Base-by-base conservation (phyloP, 1,140 invertebrate species). In the Cotesia typhae region DNA sequence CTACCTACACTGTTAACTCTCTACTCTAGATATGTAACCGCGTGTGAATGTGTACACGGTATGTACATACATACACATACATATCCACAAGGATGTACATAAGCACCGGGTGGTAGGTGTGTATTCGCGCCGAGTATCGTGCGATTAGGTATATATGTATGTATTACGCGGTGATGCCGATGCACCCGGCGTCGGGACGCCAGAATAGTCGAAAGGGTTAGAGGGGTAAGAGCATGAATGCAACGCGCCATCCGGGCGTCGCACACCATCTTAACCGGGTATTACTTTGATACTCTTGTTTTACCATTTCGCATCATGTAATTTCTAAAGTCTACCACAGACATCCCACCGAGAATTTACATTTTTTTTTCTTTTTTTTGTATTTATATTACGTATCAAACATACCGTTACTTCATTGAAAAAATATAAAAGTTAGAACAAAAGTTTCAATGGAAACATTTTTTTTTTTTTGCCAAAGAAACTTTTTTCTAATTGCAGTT, bases 141-240 rank as follows among this genome's bases (percentile, higher is more conserved):
- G 47, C 66, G 66, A 67, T 67, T 67, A 67, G 66, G 20, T 67
- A 55, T 67, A 28, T 67, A 67, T 67, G 52, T 67, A 55, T 67
- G 53, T 41, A 38, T 37, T 47, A 28, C 20, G 20, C 36, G 38
- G 66, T 51, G 20, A 7, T 67, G 66, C 51, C 66, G 51, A 67
- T 67, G 66, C 66, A 67, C 66, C 66, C 66, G 66, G 66, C 66
- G 66, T 67, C 66, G 51, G 66, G 66, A 67, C 66, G 66, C 66
- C 41, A 51, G 52, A 55, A 67, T 67, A 17, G 41, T 47, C 10
- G 17, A 66, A 9, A 9, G 51, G 17, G 64, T 53, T n/a, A 7
- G 41, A 17, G 41, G 60, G 36, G 37, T 28, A 14, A 5, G 53
- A 57, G 53, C n/a, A 57, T 57, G 53, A 20, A n/a, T 65, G 63